phyloP scores from a whole-genome alignment of 2,888 invertebrate genomes.

The Nowickia ferox region DNA sequence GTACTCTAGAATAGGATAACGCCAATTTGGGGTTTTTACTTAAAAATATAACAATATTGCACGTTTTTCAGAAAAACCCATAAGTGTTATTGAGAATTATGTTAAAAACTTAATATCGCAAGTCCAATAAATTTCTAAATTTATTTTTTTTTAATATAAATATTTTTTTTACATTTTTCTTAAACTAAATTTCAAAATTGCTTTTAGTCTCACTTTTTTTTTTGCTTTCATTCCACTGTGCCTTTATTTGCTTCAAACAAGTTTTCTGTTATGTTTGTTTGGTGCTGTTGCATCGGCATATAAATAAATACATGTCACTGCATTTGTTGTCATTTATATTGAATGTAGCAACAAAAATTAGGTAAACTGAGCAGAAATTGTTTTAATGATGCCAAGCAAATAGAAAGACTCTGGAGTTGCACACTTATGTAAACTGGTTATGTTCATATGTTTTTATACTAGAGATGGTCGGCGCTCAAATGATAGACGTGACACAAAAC shows the following conservation, averaged over 20 bases:
- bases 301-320: constrained; percentile 30
- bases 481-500: neutral
- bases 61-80: too few relatives aligned
- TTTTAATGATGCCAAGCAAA: constrained; percentile 37
- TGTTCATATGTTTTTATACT: neutral
- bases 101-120: too few relatives aligned
- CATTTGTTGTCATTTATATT: constrained; percentile 51
- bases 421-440: constrained; percentile 16
- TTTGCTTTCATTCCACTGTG: constrained; percentile 21
- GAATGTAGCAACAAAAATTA: constrained; percentile 58
- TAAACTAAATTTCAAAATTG: neutral
- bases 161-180: too few relatives aligned
- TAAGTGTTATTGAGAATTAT: too few relatives aligned
- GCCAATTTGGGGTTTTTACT: too few relatives aligned
- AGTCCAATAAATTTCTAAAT: too few relatives aligned
- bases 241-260: constrained; percentile 15
- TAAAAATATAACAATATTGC: too few relatives aligned
- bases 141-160: too few relatives aligned
- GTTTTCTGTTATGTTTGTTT: constrained; percentile 29
- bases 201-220: neutral
- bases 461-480: neutral
- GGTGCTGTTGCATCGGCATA: constrained; percentile 8
- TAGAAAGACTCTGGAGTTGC: neutral
- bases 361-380: constrained; percentile 55
- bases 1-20: too few relatives aligned